A percentile compares a stretch with the other conserved stretches of the same genome.
These are phyloP conservation scores for Gyrodactylus bullatarudis DNA, from an alignment of 1,140 invertebrate genomes.

Conservation along the genomic window DNA sequence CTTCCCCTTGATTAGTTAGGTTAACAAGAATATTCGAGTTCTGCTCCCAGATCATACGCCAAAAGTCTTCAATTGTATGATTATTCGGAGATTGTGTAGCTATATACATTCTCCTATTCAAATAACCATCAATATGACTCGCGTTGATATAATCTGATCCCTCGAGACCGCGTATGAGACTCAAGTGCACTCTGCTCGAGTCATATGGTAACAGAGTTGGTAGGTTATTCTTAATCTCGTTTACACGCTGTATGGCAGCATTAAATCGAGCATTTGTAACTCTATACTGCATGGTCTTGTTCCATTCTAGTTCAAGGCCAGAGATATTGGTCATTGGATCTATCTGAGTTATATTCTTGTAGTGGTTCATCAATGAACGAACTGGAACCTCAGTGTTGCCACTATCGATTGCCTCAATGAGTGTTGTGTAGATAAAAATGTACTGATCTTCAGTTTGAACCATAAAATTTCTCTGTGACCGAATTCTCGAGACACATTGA, in stretches of 20 bases:
- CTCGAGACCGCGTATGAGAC: slow-evolving; percentile 53
- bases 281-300: not conserved
- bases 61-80: slow-evolving; percentile 85
- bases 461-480: slow-evolving; percentile 42
- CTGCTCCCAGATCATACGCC: slow-evolving; percentile 98
- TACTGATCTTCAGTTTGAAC: slow-evolving; percentile 91
- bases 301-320: slow-evolving; percentile 71
- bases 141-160: slow-evolving; percentile 32
- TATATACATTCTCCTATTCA: slow-evolving; percentile 23
- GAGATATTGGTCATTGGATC: slow-evolving; percentile 27
- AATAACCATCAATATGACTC: slow-evolving; percentile 51
- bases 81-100: slow-evolving; percentile 79
- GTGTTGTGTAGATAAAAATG: slow-evolving; percentile 73
- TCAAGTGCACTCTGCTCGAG: slow-evolving; percentile 58
- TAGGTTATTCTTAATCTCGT: slow-evolving; percentile 85
- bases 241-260: slow-evolving; percentile 30
- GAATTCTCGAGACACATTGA: slow-evolving; percentile 73
- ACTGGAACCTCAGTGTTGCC: slow-evolving; percentile 71
- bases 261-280: not conserved
- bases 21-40: slow-evolving; percentile 63
- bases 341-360: slow-evolving; percentile 37
- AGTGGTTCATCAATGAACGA: slow-evolving; percentile 56
- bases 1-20: slow-evolving; percentile 80
- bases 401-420: slow-evolving; percentile 67
- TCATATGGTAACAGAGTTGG: slow-evolving; percentile 77